A percentile compares a stretch with the other conserved stretches of the same genome.
Evolutionary conservation across 2,797 vertebrate genomes (phyloP).

Genomic region (Tiaroga cobitis): DNA sequence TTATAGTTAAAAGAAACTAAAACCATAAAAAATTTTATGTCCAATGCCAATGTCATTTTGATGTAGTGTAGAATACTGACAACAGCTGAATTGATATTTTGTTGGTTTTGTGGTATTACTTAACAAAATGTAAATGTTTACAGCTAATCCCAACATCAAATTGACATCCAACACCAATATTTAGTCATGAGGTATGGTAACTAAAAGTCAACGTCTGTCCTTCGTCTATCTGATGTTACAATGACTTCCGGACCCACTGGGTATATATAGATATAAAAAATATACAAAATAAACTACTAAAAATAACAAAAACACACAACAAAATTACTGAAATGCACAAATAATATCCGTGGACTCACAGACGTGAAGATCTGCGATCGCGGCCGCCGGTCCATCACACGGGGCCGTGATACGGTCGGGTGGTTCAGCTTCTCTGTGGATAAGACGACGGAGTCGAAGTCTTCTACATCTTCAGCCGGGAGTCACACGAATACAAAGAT

Average conservation of each 20-base stretch:
- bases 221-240: background rate
- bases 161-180: background rate
- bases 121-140: background rate
- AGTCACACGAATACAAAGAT: conserved; percentile 64
- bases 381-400: conserved; percentile 92
- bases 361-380: conserved; percentile 92
- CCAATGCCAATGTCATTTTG: background rate
- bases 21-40: no score
- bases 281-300: background rate
- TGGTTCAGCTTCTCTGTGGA: conserved; percentile 94
- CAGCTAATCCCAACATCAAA: background rate
- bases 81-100: background rate
- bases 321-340: background rate
- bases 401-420: conserved; percentile 91
- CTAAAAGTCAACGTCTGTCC: background rate
- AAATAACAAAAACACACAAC: background rate
- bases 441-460: conserved; percentile 89
- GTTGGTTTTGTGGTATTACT: background rate
- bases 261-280: background rate
- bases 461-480: conserved; percentile 83
- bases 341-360: conserved; percentile 77
- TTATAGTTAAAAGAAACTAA: background rate
- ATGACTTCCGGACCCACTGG: background rate
- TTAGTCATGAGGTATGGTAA: background rate
- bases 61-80: background rate